Evolutionary conservation across 2,797 vertebrate species (phyloP), one percentile per base, ranked within the genome.

Genomic region (Rhynchonycteris naso): DNA sequence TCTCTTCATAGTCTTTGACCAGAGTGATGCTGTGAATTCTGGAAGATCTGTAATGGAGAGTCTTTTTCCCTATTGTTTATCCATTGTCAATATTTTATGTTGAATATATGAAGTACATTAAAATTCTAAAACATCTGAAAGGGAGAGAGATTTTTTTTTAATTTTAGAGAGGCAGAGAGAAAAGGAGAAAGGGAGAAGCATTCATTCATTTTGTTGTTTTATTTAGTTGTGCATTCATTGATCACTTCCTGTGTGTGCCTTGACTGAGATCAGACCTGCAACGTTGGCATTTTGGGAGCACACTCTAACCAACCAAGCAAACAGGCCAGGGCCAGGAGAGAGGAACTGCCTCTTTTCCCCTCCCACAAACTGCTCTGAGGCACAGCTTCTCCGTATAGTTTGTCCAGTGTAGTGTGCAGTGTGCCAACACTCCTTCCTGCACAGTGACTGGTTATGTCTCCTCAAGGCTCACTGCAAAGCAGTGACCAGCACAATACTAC

Each of bases 61-160:
- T 26, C 74, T 80, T 92, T 88, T 21, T 12, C 35, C 68, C 33
- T 52, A 4, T 58, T 43, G 52, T 92, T 52, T 30, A 26, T 84
- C 50, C 35, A 28, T 59, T 56, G 7, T 90, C 50, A 78, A n/a
- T 90, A 52, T 84, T 79, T 93, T 78, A 74, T 66, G 65, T 82
- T 71, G 79, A 71, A 30, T 61, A 30, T 56, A 33, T 94, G 56
- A 79, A 88, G 75, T 74, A 81, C 56, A 90, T 95, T 96, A 96
- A 95, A 97, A 68, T 76, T 69, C 47, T 86, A 66, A 86, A 90
- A 72, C 43, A 75, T 59, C 35, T 28, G 54, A 87, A 21, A 28
- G 12, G 58, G 22, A 65, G 12, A 75, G 63, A 88, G 56, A 43
- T 7, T 43, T 43, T 43, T 43, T 43, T 43, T 43, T 43, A 43